Conservation (phyloP, 2,113 vertebrate species). For the Saguinus imperator region DNA sequence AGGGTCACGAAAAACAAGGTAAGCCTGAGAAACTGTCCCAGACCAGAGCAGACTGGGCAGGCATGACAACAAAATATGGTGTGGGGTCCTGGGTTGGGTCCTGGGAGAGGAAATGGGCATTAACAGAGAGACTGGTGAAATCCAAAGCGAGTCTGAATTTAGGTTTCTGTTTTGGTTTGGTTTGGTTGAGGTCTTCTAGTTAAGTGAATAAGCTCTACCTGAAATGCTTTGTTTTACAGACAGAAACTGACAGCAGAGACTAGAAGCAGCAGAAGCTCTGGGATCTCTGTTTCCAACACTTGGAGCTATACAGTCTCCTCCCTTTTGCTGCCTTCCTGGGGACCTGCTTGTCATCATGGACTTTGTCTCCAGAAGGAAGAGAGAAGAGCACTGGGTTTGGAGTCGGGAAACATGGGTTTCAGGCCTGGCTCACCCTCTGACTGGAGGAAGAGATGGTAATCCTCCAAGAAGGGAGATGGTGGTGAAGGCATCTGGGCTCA, state of each 20-base stretch:
- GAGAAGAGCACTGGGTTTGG: neutral
- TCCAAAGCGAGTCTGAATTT: neutral
- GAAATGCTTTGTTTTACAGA: neutral
- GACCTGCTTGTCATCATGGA: neutral
- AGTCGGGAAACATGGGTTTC: neutral
- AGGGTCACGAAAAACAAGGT: neutral
- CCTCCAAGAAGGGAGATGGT: neutral
- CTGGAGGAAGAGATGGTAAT: neutral
- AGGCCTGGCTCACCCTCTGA: neutral
- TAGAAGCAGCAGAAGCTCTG: neutral
- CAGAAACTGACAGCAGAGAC: neutral
- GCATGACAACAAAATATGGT: rapidly evolving
- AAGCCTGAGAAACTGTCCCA: neutral
- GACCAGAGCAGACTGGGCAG: neutral
- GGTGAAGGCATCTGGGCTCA: too few relatives aligned
- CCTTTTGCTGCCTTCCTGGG: neutral
- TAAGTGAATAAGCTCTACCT: neutral
- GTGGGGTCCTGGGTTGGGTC: neutral
- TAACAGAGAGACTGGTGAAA: neutral
- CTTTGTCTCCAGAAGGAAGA: neutral
- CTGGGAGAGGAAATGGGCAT: neutral
- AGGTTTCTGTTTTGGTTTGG: neutral
- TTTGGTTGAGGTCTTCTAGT: neutral
- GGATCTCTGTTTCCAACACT: neutral
- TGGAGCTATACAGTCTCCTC: neutral